Evolutionary conservation across 2,113 vertebrate species (phyloP).

Genomic region (Grus americana): DNA sequence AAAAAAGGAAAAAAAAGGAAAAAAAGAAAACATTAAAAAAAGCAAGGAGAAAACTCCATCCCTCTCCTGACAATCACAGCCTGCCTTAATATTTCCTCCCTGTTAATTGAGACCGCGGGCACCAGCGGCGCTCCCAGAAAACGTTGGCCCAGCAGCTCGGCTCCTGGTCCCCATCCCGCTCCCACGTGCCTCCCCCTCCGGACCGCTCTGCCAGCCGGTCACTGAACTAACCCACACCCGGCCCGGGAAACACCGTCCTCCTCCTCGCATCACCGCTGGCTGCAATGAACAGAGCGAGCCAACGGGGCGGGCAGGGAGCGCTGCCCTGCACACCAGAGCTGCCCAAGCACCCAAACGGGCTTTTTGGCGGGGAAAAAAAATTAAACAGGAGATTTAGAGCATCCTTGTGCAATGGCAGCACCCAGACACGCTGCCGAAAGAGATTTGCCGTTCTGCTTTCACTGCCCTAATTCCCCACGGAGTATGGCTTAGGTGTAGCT

Average conservation of each 20-base stretch:
- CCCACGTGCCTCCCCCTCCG: background rate
- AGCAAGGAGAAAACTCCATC: background rate
- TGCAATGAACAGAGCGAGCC: background rate
- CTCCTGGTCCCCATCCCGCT: background rate
- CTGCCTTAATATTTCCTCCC: background rate
- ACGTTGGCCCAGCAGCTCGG: background rate
- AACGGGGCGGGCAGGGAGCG: background rate
- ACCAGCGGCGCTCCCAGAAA: background rate
- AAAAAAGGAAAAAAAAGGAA: accelerated
- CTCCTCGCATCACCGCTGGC: accelerated
- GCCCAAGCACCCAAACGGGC: background rate
- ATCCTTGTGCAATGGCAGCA: background rate
- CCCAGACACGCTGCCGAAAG: background rate
- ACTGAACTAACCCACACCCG: background rate
- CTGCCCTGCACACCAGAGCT: background rate
- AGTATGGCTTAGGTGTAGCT: background rate
- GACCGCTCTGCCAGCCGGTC: background rate
- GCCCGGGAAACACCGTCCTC: background rate
- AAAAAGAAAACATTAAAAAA: background rate
- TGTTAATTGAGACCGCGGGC: accelerated
- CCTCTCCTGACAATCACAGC: background rate
- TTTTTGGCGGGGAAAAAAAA: background rate
- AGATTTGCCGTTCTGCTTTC: background rate
- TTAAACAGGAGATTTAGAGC: background rate
- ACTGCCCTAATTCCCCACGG: background rate